A percentile compares a stretch with the other conserved stretches of the same genome.
These are phyloP conservation scores for Dryobates pubescens DNA, from an alignment of 2,797 vertebrate species.

Conservation along the genomic window DNA sequence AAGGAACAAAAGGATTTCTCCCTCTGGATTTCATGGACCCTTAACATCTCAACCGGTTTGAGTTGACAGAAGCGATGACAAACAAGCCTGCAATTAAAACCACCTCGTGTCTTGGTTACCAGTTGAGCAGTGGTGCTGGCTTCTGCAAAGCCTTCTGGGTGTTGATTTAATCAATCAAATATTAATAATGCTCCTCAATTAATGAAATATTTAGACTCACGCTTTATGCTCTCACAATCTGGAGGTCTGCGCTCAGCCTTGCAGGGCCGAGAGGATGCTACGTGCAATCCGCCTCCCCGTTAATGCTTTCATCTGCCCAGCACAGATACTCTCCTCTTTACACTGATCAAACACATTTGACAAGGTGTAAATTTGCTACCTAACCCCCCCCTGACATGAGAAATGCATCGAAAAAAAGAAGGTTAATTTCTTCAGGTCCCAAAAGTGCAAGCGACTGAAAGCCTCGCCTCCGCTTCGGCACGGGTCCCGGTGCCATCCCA, in stretches of 20 bases:
- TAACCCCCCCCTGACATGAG: not conserved
- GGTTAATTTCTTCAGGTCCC: not conserved
- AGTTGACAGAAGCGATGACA: not conserved
- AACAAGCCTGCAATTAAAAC: not conserved
- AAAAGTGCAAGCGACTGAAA: not conserved
- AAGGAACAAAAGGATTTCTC: not conserved
- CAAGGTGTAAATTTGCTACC: not conserved
- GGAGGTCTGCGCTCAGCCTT: not conserved
- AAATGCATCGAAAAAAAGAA: not conserved
- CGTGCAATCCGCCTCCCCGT: not conserved
- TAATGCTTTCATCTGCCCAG: not conserved
- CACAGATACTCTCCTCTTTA: not conserved
- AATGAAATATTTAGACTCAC: constrained; percentile 10
- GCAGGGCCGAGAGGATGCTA: not conserved
- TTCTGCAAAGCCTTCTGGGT: not conserved
- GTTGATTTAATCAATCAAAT: constrained; percentile 47
- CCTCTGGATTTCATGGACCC: not conserved
- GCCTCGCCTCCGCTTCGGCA: not conserved
- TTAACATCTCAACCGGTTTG: not conserved
- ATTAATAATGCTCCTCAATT: constrained; percentile 32
- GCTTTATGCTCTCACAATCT: not conserved
- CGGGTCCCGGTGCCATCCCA: not conserved
- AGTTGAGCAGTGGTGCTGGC: not conserved
- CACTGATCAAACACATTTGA: not conserved
- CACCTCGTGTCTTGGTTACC: not conserved